Conservation (phyloP, 2,113 vertebrate species). For the Atrichornis clamosus region DNA sequence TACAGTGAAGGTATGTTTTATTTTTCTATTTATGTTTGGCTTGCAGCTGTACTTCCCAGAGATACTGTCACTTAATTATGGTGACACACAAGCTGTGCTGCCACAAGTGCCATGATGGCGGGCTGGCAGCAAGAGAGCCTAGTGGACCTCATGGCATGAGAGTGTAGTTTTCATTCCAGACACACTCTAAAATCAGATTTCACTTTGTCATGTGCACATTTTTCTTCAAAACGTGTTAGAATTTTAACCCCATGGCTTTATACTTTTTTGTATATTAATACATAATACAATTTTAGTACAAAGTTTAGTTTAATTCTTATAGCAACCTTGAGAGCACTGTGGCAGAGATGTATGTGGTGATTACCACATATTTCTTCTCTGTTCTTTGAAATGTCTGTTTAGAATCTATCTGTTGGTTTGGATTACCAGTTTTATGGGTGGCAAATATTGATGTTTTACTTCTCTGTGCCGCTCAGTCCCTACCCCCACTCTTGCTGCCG, state of each 20-base stretch:
- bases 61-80: not conserved
- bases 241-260: not conserved
- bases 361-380: not conserved
- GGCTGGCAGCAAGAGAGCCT: not conserved
- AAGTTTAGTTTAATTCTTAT: not conserved
- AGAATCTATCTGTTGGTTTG: not conserved
- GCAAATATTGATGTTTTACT: not conserved
- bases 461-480: not conserved
- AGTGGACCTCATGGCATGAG: not conserved
- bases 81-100: not conserved
- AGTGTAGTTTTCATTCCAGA: not conserved
- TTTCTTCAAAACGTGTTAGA: not conserved
- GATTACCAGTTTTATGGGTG: not conserved
- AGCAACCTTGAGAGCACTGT: not conserved
- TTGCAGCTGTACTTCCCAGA: not conserved
- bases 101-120: not conserved
- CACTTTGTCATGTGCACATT: not conserved
- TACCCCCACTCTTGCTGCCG: not conserved
- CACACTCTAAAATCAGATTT: not conserved
- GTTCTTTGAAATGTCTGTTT: not conserved
- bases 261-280: not conserved
- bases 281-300: not conserved
- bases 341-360: not conserved
- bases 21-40: not conserved
- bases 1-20: constrained; percentile 81